Percentiles rank a stretch among this genome's conserved stretches.
phyloP scores from a whole-genome alignment of 2,888 invertebrate genomes.

The Epistrophella euchroma region DNA sequence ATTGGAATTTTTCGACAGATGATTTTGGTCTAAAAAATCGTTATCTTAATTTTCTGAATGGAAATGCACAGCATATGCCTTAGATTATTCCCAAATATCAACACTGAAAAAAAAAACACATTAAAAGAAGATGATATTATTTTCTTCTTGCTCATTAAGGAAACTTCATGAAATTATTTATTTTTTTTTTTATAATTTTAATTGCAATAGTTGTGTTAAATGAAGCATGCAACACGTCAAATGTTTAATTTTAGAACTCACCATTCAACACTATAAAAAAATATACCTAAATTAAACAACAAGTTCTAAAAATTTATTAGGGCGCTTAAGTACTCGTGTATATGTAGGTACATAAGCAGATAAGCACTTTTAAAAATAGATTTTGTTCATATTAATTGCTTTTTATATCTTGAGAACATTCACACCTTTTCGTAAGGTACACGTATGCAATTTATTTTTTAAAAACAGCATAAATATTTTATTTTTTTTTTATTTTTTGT shows the following conservation, averaged over 20 bases:
- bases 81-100: too few relatives aligned
- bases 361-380: slow-evolving; percentile 30
- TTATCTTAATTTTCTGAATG: too few relatives aligned
- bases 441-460: neutral
- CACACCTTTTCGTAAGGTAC: neutral
- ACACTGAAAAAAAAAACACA: too few relatives aligned
- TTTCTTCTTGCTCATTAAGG: too few relatives aligned
- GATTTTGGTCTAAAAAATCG: too few relatives aligned
- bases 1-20: too few relatives aligned
- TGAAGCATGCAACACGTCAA: slow-evolving; percentile 16
- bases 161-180: too few relatives aligned
- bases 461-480: neutral
- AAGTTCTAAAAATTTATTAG: slow-evolving; percentile 8
- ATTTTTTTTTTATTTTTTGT: neutral
- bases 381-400: slow-evolving; percentile 12
- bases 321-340: slow-evolving; percentile 12
- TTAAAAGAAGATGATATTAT: too few relatives aligned
- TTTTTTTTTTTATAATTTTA: too few relatives aligned
- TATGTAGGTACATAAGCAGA: too few relatives aligned
- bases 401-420: neutral
- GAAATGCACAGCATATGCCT: too few relatives aligned
- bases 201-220: neutral
- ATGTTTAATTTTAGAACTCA: neutral
- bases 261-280: neutral
- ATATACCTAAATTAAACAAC: neutral